A percentile compares a stretch with the other conserved stretches of the same genome.
Evolutionary conservation across 2,888 invertebrate species (phyloP).

Genomic region (Flexamia atlantica): DNA sequence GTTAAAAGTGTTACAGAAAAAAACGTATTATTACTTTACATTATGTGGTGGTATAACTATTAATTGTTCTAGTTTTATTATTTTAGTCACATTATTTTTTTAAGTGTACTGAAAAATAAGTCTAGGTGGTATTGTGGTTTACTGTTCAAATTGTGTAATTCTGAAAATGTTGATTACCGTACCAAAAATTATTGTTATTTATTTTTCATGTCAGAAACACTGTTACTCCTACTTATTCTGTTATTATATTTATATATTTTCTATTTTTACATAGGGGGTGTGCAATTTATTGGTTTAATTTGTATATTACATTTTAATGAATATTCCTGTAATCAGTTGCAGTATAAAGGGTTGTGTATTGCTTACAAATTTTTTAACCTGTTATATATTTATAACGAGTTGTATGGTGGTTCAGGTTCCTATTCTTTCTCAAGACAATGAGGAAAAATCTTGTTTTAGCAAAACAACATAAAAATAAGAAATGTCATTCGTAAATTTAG

Average conservation of each 20-base stretch:
- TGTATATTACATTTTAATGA: neutral
- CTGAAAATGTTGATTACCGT: no score
- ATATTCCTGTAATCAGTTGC: neutral
- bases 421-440: neutral
- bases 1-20: constrained; percentile 2
- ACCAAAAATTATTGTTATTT: neutral
- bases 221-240: neutral
- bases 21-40: neutral
- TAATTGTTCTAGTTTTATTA: constrained; percentile 3
- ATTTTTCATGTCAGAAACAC: neutral
- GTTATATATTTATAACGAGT: neutral
- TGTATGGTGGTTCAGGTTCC: constrained; percentile 17
- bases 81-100: neutral
- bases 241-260: neutral
- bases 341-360: constrained; percentile 19
- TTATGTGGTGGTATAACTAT: neutral
- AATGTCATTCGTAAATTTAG: no score
- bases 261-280: neutral
- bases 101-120: neutral
- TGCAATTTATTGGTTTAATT: constrained; percentile 2
- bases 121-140: neutral
- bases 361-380: neutral
- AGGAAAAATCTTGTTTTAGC: no score
- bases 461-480: no score
- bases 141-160: neutral